A percentile compares a stretch with the other conserved stretches of the same genome.
Conservation (phyloP, 2,113 vertebrate genomes). For the Fulica atra region DNA sequence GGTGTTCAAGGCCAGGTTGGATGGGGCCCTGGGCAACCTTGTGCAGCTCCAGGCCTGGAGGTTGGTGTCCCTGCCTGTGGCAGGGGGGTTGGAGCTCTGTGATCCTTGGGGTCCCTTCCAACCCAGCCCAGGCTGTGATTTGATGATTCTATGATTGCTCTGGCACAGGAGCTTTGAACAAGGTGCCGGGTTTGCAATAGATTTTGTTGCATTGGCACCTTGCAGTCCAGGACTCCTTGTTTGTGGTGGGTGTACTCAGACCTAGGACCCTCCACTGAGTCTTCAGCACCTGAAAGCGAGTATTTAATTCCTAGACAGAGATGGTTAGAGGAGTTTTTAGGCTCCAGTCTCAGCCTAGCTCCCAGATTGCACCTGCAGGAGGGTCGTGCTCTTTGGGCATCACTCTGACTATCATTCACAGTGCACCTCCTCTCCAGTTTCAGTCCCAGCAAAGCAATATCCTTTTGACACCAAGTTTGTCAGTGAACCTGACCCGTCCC, state of each 20-base stretch:
- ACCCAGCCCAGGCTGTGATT: no score
- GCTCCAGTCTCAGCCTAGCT: neutral
- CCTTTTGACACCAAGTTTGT: neutral
- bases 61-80: no score
- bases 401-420: neutral
- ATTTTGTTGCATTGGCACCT: neutral
- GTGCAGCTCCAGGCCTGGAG: no score
- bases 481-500: neutral
- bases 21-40: no score
- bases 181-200: rapidly evolving
- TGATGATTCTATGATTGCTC: no score
- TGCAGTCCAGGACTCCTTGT: neutral
- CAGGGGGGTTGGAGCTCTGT: no score
- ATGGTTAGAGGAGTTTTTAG: neutral
- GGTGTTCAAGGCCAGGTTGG: no score
- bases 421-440: neutral
- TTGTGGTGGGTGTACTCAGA: neutral
- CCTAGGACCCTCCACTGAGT: neutral
- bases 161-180: rapidly evolving
- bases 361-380: rapidly evolving
- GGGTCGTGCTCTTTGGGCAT: neutral
- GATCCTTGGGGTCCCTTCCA: no score
- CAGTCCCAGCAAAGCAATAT: neutral
- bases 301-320: neutral
- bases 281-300: neutral